Conservation (phyloP, 2,113 vertebrate species). For the Pachyramphus minor region DNA sequence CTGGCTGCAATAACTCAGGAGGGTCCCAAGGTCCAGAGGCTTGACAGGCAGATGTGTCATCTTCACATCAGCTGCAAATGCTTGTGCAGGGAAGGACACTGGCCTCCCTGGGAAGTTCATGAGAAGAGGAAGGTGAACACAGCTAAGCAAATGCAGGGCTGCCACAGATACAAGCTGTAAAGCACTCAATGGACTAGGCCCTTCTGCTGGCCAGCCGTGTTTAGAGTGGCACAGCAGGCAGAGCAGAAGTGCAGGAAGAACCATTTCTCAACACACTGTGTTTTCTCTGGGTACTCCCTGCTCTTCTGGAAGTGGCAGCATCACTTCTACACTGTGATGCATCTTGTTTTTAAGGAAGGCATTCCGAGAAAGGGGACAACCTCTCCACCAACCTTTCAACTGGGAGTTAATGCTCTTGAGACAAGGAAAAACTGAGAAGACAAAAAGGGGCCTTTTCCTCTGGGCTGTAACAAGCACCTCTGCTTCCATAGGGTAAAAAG, state of each 20-base stretch:
- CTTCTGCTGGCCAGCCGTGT: background rate
- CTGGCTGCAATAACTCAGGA: conserved; percentile 40
- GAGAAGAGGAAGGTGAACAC: background rate
- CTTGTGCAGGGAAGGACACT: background rate
- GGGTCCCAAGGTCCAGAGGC: background rate
- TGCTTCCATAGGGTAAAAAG: background rate
- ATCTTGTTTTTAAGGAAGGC: background rate
- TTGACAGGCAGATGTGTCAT: conserved; percentile 30
- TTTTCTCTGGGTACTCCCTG: background rate
- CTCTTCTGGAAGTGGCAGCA: background rate
- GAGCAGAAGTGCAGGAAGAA: background rate
- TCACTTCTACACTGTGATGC: background rate
- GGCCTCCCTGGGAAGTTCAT: background rate
- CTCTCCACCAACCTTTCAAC: background rate
- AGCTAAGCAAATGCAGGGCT: background rate
- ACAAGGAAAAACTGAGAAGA: background rate
- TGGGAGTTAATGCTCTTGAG: background rate
- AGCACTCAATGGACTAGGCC: background rate
- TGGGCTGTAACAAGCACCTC: background rate
- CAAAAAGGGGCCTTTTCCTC: background rate
- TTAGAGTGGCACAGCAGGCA: rapidly evolving
- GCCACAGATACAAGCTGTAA: background rate
- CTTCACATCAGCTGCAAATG: background rate
- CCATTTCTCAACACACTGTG: background rate
- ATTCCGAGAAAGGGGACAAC: background rate